Evolutionary conservation across 2,113 vertebrate species (phyloP), one percentile per base, ranked within the genome.

Genomic region (Vulpes vulpes): DNA sequence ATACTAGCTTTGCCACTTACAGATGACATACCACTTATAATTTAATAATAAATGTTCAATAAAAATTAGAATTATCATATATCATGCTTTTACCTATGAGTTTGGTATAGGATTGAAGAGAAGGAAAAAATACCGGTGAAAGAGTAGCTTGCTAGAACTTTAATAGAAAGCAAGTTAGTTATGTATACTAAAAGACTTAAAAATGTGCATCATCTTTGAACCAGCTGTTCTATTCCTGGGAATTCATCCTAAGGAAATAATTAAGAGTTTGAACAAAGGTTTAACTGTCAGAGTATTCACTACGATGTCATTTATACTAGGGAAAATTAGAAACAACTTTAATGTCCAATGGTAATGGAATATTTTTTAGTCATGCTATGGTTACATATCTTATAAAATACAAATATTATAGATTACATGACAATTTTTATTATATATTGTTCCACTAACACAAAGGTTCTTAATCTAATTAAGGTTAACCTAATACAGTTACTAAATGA

Each of bases 111-210:
- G 19, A 11, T 7, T 49, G 3, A 96, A 76, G 15, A 57, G 23
- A 85, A 74, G 23, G 23, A 53, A 91, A 76, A 85, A 87, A 1
- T 17, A 89, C 19, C 71, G 22, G 2, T 78, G 30, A 95, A 93
- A 93, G 43, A 62, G 7, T 57, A 25, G 83, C 49, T 51, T 84
- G n/a, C 53, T 88, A 76, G 38, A 89, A 65, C 62, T 95, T 96
- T 38, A 88, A 91, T 57, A 80, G 27, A 57, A 93, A 96, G 25
- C n/a, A 93, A 49, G 49, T 51, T 91, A 25, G 11, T 73, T 27
- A n/a, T 20, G 2, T 86, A 1, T 10, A 67, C 67, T 57, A 74
- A 94, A 83, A 79, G 1, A 6, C 65, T 94, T 71, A 65, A 96
- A 87, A 71, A 6, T 38, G 20, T 59, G 8, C 4, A 19, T 27